A percentile compares a stretch with the other conserved stretches of the same genome.
Conservation (phyloP, 30 jellyfish, hydroid and myxozoan species). For the Pseudorhiza aurosa region DNA sequence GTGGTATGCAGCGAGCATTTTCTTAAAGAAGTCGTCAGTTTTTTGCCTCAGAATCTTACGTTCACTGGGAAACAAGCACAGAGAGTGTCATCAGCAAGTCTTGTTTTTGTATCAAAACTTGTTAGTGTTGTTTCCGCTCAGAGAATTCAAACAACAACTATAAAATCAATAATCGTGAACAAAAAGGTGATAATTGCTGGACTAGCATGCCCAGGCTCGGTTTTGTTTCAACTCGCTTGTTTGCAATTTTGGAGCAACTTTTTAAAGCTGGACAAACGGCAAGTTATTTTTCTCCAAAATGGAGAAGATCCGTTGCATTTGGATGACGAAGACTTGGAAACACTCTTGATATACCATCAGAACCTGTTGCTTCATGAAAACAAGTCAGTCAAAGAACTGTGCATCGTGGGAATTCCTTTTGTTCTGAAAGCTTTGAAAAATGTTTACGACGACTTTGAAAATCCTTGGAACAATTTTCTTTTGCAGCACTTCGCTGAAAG, state of each 20-base stretch:
- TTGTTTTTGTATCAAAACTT: constrained; percentile 29
- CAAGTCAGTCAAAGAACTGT: background rate
- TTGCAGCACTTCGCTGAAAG: background rate
- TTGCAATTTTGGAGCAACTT: constrained; percentile 31
- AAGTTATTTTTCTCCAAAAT: background rate
- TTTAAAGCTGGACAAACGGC: background rate
- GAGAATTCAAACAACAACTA: background rate
- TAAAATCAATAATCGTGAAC: background rate
- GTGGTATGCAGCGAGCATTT: constrained; percentile 29
- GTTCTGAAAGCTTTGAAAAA: background rate
- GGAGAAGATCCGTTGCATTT: background rate
- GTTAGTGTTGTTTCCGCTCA: background rate
- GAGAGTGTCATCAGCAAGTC: constrained; percentile 24
- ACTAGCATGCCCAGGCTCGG: constrained; percentile 18
- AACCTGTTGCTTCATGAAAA: constrained; percentile 33
- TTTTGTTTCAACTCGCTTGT: constrained; percentile 41
- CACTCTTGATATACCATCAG: constrained; percentile 17
- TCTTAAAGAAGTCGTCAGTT: constrained; percentile 7
- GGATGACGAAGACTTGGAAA: background rate
- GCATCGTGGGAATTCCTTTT: background rate
- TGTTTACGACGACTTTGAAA: background rate
- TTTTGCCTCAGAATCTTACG: constrained; percentile 3
- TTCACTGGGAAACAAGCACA: background rate
- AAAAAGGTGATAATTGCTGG: constrained; percentile 15
- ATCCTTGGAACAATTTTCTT: constrained; percentile 48